phyloP scores from a whole-genome alignment of 2,113 vertebrate species.

The Abramis brama region DNA sequence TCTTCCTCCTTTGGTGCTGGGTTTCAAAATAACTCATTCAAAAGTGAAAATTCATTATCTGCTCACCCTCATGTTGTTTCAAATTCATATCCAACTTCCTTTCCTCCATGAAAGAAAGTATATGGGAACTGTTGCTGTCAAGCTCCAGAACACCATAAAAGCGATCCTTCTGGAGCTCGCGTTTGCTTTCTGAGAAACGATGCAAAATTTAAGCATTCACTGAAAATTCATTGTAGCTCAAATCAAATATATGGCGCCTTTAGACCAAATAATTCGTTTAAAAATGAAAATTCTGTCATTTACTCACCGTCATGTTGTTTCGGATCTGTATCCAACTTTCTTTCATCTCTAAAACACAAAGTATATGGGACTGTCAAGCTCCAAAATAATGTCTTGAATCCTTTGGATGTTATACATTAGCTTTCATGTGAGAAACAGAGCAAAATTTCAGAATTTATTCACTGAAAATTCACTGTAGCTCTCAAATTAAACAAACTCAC shows the following conservation, averaged over 20 bases:
- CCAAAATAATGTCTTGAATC: neutral
- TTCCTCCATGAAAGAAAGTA: neutral
- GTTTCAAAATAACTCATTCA: neutral
- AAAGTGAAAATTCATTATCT: neutral
- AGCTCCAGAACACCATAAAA: neutral
- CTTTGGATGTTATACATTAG: neutral
- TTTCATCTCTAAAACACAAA: neutral
- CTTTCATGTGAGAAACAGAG: neutral
- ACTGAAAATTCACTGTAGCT: too few relatives aligned
- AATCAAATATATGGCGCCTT: neutral
- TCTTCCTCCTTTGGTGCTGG: neutral
- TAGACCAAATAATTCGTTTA: neutral
- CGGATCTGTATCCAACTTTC: neutral
- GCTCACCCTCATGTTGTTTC: neutral
- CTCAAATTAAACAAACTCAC: too few relatives aligned
- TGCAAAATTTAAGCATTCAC: neutral
- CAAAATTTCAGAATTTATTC: too few relatives aligned
- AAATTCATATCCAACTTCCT: neutral
- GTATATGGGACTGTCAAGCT: neutral
- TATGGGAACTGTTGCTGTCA: neutral
- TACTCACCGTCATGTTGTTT: neutral
- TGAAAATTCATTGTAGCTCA: neutral
- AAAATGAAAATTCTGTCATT: neutral
- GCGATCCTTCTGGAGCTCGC: neutral
- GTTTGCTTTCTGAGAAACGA: neutral